A percentile compares a stretch with the other conserved stretches of the same genome.
Conservation (phyloP, 92 coral and sea anemone species). For the Epizoanthus scotinus region DNA sequence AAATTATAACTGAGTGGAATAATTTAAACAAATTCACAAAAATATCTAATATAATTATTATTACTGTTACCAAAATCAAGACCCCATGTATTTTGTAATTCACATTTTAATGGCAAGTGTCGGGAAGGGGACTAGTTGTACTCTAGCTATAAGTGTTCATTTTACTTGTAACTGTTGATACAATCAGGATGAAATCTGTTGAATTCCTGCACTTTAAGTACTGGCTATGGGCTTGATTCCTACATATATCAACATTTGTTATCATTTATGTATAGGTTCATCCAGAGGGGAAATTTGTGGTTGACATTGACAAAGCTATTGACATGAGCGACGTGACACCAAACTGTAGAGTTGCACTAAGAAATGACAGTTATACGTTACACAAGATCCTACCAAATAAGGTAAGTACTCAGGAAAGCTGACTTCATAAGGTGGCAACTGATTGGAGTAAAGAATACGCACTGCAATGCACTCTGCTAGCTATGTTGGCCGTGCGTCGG, state of each 20-base stretch:
- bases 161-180: too few relatives aligned
- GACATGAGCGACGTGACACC: conserved; percentile 97
- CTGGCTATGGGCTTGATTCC: not conserved
- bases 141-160: too few relatives aligned
- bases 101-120: too few relatives aligned
- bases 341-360: conserved; percentile 96
- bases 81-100: too few relatives aligned
- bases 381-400: conserved; percentile 98
- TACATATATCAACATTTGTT: not conserved
- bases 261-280: conserved; percentile 63
- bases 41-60: too few relatives aligned
- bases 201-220: not conserved
- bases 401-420: conserved; percentile 47
- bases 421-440: not conserved
- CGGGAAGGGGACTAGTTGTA: too few relatives aligned
- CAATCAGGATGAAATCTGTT: not conserved
- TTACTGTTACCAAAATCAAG: too few relatives aligned
- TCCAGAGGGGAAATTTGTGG: conserved; percentile 99
- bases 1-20: too few relatives aligned
- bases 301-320: conserved; percentile 94
- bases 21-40: too few relatives aligned
- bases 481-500: not conserved
- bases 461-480: not conserved
- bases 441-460: too few relatives aligned
- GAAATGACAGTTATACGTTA: conserved; percentile 97